These are phyloP conservation scores for Osmerus eperlanus DNA, from an alignment of 2,113 vertebrate genomes.

Conservation along the genomic window DNA sequence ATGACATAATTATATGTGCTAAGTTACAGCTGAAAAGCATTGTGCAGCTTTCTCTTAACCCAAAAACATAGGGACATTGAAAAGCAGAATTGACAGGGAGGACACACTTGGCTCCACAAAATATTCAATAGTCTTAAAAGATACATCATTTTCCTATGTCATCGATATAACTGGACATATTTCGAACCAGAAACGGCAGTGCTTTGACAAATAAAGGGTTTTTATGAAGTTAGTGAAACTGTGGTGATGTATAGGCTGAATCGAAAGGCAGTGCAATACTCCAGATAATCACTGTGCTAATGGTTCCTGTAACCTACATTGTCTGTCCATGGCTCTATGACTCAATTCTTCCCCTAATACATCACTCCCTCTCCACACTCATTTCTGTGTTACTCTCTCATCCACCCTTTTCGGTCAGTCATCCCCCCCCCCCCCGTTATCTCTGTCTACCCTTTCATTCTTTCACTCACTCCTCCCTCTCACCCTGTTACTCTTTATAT, in stretches of 20 bases:
- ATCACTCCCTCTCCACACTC: not conserved
- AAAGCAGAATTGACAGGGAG: too few relatives aligned
- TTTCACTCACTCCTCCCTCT: not conserved
- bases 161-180: not conserved
- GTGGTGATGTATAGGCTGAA: not conserved
- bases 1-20: too few relatives aligned
- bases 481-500: conserved; percentile 32
- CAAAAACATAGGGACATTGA: too few relatives aligned
- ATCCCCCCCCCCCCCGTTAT: not conserved
- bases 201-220: not conserved
- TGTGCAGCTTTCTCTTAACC: too few relatives aligned
- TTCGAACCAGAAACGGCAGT: not conserved
- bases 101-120: too few relatives aligned
- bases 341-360: conserved; percentile 11
- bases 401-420: not conserved
- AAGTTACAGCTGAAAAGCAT: too few relatives aligned
- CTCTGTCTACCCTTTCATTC: not conserved
- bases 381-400: not conserved
- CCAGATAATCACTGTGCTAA: not conserved
- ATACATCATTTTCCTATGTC: too few relatives aligned
- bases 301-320: not conserved
- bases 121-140: too few relatives aligned
- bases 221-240: not conserved
- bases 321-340: not conserved
- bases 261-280: not conserved